Percentiles rank a stretch among this genome's conserved stretches.
Evolutionary conservation across 1,140 invertebrate genomes (phyloP).

Genomic region (Dendrolimus kikuchii): DNA sequence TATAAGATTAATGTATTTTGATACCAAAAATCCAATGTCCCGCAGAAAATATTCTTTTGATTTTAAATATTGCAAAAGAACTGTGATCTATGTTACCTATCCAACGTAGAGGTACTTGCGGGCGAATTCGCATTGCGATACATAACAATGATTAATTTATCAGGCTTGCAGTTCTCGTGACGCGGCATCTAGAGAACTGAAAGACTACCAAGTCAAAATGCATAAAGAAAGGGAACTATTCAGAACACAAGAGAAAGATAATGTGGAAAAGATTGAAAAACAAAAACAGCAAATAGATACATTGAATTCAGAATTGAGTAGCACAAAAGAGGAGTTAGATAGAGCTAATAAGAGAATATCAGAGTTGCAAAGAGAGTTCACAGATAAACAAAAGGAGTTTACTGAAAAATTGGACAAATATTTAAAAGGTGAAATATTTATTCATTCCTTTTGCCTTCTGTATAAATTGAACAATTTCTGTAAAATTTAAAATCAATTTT

Average conservation of each 20-base stretch:
- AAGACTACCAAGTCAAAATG: constrained; percentile 45
- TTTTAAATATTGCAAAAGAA: too few relatives aligned
- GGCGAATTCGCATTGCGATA: too few relatives aligned
- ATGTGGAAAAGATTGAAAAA: constrained; percentile 49
- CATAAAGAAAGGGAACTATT: constrained; percentile 50
- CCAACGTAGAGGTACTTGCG: too few relatives aligned
- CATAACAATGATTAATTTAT: constrained; percentile 3
- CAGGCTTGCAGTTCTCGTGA: constrained; percentile 56
- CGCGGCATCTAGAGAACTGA: constrained; percentile 43
- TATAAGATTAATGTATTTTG: too few relatives aligned
- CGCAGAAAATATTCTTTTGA: too few relatives aligned
- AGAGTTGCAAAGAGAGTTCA: constrained; percentile 59
- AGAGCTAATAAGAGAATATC: constrained; percentile 61
- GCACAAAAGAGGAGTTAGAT: constrained; percentile 45
- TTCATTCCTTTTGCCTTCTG: constrained; percentile 7
- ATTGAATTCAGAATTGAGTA: constrained; percentile 34
- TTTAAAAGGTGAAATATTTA: constrained; percentile 33
- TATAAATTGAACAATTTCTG: too few relatives aligned
- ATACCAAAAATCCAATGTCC: too few relatives aligned
- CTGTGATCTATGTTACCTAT: too few relatives aligned
- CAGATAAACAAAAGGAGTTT: constrained; percentile 60
- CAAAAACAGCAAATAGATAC: constrained; percentile 57
- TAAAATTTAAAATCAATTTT: too few relatives aligned
- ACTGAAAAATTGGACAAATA: constrained; percentile 57
- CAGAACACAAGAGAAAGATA: constrained; percentile 51